Evolutionary conservation across 2,888 invertebrate genomes (phyloP).

Genomic region (Aphelenchoides bicaudatus): DNA sequence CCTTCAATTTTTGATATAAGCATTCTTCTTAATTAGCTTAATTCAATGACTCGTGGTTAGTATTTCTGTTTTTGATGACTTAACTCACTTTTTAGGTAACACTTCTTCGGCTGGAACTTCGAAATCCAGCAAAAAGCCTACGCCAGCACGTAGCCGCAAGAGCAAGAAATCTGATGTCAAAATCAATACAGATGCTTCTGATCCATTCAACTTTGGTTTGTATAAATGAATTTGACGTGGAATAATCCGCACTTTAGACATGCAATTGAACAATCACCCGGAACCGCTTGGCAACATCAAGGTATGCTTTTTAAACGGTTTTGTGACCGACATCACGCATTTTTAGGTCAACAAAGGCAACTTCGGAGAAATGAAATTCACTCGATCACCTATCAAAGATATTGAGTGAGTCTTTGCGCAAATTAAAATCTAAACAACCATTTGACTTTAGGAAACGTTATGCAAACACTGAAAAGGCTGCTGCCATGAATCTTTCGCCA

Average conservation of each 20-base stretch:
- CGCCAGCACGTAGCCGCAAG: conserved; percentile 20
- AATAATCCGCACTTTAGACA: no score
- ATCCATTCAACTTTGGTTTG: conserved; percentile 55
- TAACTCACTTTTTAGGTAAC: no score
- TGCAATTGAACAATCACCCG: conserved; percentile 47
- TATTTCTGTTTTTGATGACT: no score
- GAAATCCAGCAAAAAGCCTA: not conserved
- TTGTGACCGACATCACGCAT: conserved; percentile 8
- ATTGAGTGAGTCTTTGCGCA: conserved; percentile 12
- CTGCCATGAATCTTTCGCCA: conserved; percentile 17
- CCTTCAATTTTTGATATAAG: no score
- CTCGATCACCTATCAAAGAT: conserved; percentile 7
- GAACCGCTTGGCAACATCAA: conserved; percentile 50
- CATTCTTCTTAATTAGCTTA: no score
- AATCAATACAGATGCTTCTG: conserved; percentile 31
- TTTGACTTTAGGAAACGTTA: conserved; percentile 34
- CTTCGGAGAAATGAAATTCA: conserved; percentile 46
- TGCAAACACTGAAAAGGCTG: conserved; percentile 42
- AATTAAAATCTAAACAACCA: conserved; percentile 5
- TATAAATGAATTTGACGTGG: no score
- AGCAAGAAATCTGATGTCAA: conserved; percentile 19
- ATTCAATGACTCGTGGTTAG: no score
- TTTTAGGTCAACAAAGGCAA: conserved; percentile 42
- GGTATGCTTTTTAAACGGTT: conserved; percentile 29
- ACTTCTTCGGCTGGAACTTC: not conserved